These are phyloP conservation scores for Gallinago stenura DNA, from an alignment of 2,797 vertebrate species.

Conservation along the genomic window DNA sequence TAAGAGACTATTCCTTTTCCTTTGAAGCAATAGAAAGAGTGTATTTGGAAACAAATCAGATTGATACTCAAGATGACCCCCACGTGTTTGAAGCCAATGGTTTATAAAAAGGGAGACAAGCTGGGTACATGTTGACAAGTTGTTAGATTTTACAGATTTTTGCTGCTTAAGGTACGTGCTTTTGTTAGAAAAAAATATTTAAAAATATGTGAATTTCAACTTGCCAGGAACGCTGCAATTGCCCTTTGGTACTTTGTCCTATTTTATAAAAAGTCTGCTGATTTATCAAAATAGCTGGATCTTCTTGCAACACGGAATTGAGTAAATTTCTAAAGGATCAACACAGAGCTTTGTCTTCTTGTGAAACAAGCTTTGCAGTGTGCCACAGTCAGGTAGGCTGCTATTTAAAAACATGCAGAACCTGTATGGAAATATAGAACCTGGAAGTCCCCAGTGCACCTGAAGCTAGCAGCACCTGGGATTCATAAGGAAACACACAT, in stretches of 20 bases:
- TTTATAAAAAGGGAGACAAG: not conserved
- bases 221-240: not conserved
- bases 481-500: not conserved
- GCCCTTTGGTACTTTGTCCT: not conserved
- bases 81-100: not conserved
- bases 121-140: not conserved
- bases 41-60: not conserved
- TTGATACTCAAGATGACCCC: not conserved
- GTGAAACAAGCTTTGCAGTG: not conserved
- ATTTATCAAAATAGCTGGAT: not conserved
- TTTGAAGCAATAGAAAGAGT: not conserved
- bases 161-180: not conserved
- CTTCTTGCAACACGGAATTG: not conserved
- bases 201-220: not conserved
- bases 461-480: not conserved
- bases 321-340: not conserved
- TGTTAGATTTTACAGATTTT: not conserved
- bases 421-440: not conserved
- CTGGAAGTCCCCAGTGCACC: not conserved
- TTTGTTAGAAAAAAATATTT: not conserved
- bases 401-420: not conserved
- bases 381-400: not conserved
- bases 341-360: not conserved
- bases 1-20: not conserved
- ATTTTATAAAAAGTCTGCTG: not conserved